Conservation (phyloP, 2,797 vertebrate species). For the Echiichthys vipera region DNA sequence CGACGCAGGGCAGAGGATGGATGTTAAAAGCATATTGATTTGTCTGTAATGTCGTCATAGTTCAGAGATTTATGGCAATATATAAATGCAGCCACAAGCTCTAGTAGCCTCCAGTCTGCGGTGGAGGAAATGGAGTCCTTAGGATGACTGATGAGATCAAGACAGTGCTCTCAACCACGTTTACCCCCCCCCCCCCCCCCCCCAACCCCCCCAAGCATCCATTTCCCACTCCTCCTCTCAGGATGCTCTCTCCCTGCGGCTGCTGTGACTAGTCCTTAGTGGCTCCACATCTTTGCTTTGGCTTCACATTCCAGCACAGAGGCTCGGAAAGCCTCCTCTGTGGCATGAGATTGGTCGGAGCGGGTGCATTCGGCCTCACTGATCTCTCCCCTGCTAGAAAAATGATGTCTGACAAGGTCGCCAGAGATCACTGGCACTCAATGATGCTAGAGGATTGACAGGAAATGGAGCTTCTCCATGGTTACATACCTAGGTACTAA, state of each 20-base stretch:
- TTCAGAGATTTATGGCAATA: constrained; percentile 83
- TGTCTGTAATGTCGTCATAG: constrained; percentile 86
- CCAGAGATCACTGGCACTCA: constrained; percentile 58
- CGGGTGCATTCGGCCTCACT: constrained; percentile 26
- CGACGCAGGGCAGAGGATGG: constrained; percentile 80
- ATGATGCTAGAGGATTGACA: constrained; percentile 40
- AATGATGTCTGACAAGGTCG: constrained; percentile 68
- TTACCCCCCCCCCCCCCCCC: constrained; percentile 37
- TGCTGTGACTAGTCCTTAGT: constrained; percentile 61
- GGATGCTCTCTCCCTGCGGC: constrained; percentile 68
- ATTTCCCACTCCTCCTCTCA: constrained; percentile 66
- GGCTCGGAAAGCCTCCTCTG: constrained; percentile 40
- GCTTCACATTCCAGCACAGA: constrained; percentile 65
- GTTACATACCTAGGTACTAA: constrained; percentile 34
- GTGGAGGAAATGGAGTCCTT: constrained; percentile 82
- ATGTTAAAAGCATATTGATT: constrained; percentile 90
- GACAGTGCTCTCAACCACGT: constrained; percentile 70
- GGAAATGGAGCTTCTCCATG: constrained; percentile 55
- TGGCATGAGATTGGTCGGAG: constrained; percentile 48
- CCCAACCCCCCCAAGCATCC: constrained; percentile 27
- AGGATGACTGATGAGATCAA: constrained; percentile 83
- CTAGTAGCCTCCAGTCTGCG: constrained; percentile 72
- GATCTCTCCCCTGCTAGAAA: constrained; percentile 44
- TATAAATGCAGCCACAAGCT: constrained; percentile 81
- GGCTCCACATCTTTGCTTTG: constrained; percentile 58